Base-by-base conservation (phyloP, 2,797 vertebrate genomes). In the Hydrocynus forskahlii region DNA sequence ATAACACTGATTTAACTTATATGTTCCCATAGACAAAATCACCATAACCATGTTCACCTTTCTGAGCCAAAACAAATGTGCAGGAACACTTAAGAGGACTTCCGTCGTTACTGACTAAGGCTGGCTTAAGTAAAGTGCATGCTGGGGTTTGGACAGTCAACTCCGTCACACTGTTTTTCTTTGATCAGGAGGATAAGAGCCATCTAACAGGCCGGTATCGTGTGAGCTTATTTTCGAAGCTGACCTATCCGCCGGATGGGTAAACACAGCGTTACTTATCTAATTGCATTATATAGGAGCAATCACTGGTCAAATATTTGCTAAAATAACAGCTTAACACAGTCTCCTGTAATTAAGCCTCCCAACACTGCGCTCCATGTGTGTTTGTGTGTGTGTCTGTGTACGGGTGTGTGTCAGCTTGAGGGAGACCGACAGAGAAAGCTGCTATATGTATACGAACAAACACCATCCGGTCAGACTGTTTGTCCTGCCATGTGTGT, bases 321-420 rank as follows among this genome's bases (percentile, higher is more conserved):
- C 57, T 85, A 48, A 86, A 85, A 81, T 70, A 86, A 86, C 81
- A 87, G 79, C 66, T 81, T 74, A 67, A 80, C 79, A 83, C 81
- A 75, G 54, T 29, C 23, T 45, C 75, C 54, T 40, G 55, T 81
- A 86, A 83, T 82, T 84, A 77, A 83, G 67, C 75, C 76, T 78
- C 63, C 76, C 78, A 70, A 72, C 73, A 66, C 43, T 23, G 7
- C 48, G 63, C 23, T 74, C 13, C 54, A 59, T 3, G 59, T 60
- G 75, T 77, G 75, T 38, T 0, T 60, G 0, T 68, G 21, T 60
- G 21, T 78, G 48, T 43, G 62, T 77, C 63, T 55, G 40, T 45
- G 16, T 50, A 45, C 23, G 13, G 25, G 25, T 54, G 48, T 52
- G 17, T 55, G 19, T 72, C 16, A 19, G 35, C 38, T 29, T 13